Base-by-base conservation (phyloP, 2,797 vertebrate genomes). In the Sternotherus odoratus region DNA sequence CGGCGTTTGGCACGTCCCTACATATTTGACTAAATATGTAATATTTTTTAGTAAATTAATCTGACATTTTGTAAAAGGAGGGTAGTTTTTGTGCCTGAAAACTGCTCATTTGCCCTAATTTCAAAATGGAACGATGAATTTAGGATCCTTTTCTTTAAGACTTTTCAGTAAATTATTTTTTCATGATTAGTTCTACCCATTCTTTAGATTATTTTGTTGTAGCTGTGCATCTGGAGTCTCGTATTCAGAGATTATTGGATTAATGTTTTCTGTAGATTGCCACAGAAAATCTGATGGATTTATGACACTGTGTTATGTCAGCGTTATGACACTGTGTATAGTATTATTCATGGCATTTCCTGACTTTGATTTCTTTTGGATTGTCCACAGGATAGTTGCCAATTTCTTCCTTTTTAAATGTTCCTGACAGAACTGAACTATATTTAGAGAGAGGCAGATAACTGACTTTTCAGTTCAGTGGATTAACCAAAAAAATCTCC, bases 351-450 rank as follows among this genome's bases (percentile, higher is more conserved):
- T 48, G 86, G 39, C 56, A 77, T 84, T 95, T 93, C 19, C 86
- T 90, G 86, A 46, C 88, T 95, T 93, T 78, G 54, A 60, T 75
- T 94, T 74, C 77, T 95, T 93, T 66, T 77, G 82, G 57, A 63
- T 28, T 93, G 23, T 95, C 85, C 85, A 79, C 79, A 33, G 57
- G 28, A 26, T 72, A 78, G 30, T 85, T 95, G 46, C 57, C 57
- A 82, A 87, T 92, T 95, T 91, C 43, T 85, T 89, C 75, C 48
- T 91, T 15, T 78, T 97, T 91, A 92, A 95, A 89, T 89, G 87
- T 93, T 92, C 89, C 84, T 83, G 66, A 77, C 56, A 92, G 79
- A 66, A 53, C 53, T 24, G 53, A 53, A 91, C 17, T 90, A 88
- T 74, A 81, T 53, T 85, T 69, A 69, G 66, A 69, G 21, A 69